A percentile compares a stretch with the other conserved stretches of the same genome.
Conservation (phyloP, 2,888 invertebrate genomes). For the Ryuthela nishihirai region DNA sequence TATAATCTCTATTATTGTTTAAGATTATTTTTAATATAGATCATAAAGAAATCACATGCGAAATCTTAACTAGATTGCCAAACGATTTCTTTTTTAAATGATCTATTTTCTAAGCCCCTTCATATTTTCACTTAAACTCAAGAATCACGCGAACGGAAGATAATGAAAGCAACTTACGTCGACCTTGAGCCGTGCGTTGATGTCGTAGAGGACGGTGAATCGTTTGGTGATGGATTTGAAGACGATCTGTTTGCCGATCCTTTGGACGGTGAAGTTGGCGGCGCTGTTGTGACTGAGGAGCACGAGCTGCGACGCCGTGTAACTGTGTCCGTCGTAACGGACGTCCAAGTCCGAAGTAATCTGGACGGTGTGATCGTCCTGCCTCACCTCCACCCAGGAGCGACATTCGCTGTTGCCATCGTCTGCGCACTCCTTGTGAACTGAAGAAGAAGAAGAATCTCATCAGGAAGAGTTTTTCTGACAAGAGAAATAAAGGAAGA, state of each 20-base stretch:
- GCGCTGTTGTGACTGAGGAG: slow-evolving; percentile 2
- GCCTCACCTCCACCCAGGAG: slow-evolving; percentile 62
- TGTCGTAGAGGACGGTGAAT: slow-evolving; percentile 68
- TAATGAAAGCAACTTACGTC: too few relatives aligned
- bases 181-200: slow-evolving; percentile 64
- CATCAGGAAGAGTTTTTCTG: too few relatives aligned
- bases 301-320: slow-evolving; percentile 16
- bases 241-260: slow-evolving; percentile 65
- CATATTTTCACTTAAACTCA: too few relatives aligned
- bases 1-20: too few relatives aligned
- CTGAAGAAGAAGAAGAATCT: slow-evolving; percentile 52
- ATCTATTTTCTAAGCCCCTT: too few relatives aligned
- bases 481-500: too few relatives aligned
- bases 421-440: slow-evolving; percentile 62
- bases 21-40: too few relatives aligned
- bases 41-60: too few relatives aligned
- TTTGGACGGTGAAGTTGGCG: slow-evolving; percentile 54
- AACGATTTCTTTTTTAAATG: too few relatives aligned
- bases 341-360: slow-evolving; percentile 64
- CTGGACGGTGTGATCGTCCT: slow-evolving; percentile 59
- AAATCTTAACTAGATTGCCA: too few relatives aligned
- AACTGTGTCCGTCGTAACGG: slow-evolving; percentile 59
- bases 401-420: slow-evolving; percentile 55
- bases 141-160: too few relatives aligned
- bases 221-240: slow-evolving; percentile 67